Evolutionary conservation across 2,113 vertebrate species (phyloP).

Genomic region (Lipophrys pholis): DNA sequence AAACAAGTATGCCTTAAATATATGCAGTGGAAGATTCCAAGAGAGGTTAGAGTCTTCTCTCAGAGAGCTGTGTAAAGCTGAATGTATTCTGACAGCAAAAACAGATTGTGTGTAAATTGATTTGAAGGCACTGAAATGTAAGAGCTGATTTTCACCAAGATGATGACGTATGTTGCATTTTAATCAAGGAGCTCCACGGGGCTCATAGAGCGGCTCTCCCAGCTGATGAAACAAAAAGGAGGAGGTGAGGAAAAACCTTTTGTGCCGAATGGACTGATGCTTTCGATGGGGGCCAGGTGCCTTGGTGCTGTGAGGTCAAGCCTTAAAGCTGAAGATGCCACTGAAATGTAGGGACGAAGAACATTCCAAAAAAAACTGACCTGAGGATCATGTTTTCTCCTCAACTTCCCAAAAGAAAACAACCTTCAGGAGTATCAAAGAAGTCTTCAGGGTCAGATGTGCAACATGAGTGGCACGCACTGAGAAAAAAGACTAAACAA

Average conservation of each 20-base stretch:
- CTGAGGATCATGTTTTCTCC: conserved; percentile 56
- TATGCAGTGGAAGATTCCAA: conserved; percentile 49
- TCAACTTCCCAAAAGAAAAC: conserved; percentile 71
- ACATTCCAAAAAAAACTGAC: conserved; percentile 81
- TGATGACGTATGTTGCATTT: conserved; percentile 44
- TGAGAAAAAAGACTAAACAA: conserved; percentile 58
- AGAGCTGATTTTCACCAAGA: conserved; percentile 24
- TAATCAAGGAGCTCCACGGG: conserved; percentile 43
- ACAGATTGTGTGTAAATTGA: conserved; percentile 26
- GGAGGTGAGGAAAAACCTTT: conserved; percentile 25
- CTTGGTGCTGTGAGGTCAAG: conserved; percentile 48
- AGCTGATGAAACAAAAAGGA: conserved; percentile 53
- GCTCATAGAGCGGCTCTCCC: conserved; percentile 45
- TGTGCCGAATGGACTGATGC: conserved; percentile 48
- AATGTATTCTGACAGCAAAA: conserved; percentile 45
- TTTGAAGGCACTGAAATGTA: conserved; percentile 30
- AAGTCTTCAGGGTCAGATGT: conserved; percentile 74
- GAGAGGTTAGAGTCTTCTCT: conserved; percentile 37
- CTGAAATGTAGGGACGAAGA: conserved; percentile 63
- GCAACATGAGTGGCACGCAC: conserved; percentile 54
- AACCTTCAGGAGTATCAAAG: conserved; percentile 39
- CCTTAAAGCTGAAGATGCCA: conserved; percentile 68
- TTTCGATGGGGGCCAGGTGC: conserved; percentile 63
- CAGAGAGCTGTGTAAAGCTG: conserved; percentile 19
- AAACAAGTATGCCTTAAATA: conserved; percentile 61